Percentiles rank a stretch among this genome's conserved stretches.
These are phyloP conservation scores for Siphamia tubifer DNA, from an alignment of 2,113 vertebrate genomes.

Conservation along the genomic window DNA sequence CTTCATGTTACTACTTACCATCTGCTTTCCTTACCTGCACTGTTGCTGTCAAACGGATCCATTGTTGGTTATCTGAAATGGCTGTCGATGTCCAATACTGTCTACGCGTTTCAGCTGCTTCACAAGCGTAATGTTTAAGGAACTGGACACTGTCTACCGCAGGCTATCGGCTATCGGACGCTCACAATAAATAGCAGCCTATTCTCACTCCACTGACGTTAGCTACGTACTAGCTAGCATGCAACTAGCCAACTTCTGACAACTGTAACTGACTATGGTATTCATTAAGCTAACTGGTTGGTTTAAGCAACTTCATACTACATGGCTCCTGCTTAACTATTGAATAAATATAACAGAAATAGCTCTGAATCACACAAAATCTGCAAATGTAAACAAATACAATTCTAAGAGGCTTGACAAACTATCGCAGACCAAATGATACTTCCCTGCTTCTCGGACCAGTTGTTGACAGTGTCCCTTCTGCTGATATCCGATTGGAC, in stretches of 20 bases:
- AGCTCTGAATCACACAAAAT: not conserved
- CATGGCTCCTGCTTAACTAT: not conserved
- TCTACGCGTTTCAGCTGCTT: not conserved
- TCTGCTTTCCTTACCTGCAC: conserved; percentile 53
- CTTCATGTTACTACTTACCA: not conserved
- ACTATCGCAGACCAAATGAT: not conserved
- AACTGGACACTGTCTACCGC: not conserved
- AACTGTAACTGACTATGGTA: conserved; percentile 24
- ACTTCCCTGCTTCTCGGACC: conserved; percentile 32
- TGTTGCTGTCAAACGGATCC: conserved; percentile 73
- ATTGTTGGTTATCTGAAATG: conserved; percentile 11
- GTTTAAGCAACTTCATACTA: conserved; percentile 3
- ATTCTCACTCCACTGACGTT: not conserved
- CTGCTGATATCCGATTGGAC: conserved; percentile 53
- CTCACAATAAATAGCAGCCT: not conserved
- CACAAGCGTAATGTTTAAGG: not conserved
- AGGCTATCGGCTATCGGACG: not conserved
- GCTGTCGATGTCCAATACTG: not conserved
- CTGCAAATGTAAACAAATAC: not conserved
- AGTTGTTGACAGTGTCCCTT: conserved; percentile 61
- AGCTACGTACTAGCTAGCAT: conserved; percentile 56
- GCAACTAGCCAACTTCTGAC: conserved; percentile 60
- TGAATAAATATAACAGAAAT: not conserved
- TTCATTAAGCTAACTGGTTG: conserved; percentile 5
- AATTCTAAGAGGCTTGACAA: not conserved